Conservation (phyloP, 2,888 invertebrate species). For the Dryobotodes eremita region DNA sequence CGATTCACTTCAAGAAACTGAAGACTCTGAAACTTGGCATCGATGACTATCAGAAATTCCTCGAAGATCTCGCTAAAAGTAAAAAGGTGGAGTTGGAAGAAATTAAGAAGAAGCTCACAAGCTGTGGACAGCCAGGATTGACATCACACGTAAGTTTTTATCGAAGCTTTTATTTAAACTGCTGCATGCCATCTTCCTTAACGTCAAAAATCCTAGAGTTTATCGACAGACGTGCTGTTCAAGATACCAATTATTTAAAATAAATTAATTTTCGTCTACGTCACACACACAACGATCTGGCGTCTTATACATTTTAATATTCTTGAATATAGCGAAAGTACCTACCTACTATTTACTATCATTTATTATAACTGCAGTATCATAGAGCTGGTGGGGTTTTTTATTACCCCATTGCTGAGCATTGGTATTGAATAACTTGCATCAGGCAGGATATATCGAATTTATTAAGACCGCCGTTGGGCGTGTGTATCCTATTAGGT, state of each 20-base stretch:
- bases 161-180: neutral
- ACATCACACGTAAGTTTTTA: constrained; percentile 82
- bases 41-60: constrained; percentile 95
- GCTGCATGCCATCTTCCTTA: neutral
- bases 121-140: constrained; percentile 94
- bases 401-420: neutral
- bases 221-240: constrained; percentile 11
- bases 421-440: neutral
- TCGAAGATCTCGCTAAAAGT: constrained; percentile 96
- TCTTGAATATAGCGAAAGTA: constrained; percentile 1
- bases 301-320: neutral
- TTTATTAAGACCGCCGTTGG: neutral
- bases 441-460: neutral
- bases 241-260: constrained; percentile 11
- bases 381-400: neutral
- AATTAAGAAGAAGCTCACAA: constrained; percentile 95
- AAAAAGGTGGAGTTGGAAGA: constrained; percentile 95
- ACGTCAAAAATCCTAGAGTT: constrained; percentile 2
- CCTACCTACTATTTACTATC: neutral
- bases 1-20: constrained; percentile 96
- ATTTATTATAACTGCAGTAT: neutral
- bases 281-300: constrained; percentile 10
- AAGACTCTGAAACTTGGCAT: constrained; percentile 94
- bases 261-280: constrained; percentile 24
- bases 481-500: neutral